These are phyloP conservation scores for Lagodon rhomboides DNA, from an alignment of 2,797 vertebrate genomes.

Conservation along the genomic window DNA sequence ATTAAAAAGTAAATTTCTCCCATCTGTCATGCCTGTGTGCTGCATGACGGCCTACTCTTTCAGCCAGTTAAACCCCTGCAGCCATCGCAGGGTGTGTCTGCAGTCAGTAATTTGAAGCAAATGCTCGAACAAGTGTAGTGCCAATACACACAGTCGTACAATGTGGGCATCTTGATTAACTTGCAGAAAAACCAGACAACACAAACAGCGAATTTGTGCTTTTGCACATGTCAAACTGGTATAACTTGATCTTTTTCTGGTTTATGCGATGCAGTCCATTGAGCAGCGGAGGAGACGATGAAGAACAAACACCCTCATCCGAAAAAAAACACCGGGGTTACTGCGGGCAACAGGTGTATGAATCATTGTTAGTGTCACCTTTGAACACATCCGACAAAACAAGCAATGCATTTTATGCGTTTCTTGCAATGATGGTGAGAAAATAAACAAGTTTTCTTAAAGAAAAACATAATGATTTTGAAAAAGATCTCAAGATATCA, in stretches of 20 bases:
- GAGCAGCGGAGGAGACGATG: not conserved
- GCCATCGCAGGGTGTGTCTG: not conserved
- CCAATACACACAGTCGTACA: not conserved
- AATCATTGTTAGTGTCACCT: not conserved
- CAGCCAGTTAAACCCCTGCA: constrained; percentile 12
- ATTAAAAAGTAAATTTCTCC: not conserved
- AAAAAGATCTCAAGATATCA: no score
- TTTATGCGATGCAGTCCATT: not conserved
- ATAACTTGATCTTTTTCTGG: not conserved
- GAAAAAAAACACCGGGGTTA: not conserved
- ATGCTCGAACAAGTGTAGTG: not conserved
- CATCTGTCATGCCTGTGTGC: constrained; percentile 4
- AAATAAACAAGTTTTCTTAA: not conserved
- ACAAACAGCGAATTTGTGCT: not conserved
- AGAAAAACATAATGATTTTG: not conserved
- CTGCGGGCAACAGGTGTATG: constrained; percentile 3
- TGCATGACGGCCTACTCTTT: not conserved
- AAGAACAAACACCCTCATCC: not conserved
- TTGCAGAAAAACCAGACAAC: not conserved
- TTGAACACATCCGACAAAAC: constrained; percentile 2
- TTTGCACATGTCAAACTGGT: constrained; percentile 7
- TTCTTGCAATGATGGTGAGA: not conserved
- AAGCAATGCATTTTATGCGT: not conserved
- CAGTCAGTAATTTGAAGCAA: constrained; percentile 3
- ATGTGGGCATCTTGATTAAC: not conserved